A percentile compares a stretch with the other conserved stretches of the same genome.
Evolutionary conservation across 30 jellyfish, hydroid and myxozoan species (phyloP).

Genomic region (Cassiopea andromeda): DNA sequence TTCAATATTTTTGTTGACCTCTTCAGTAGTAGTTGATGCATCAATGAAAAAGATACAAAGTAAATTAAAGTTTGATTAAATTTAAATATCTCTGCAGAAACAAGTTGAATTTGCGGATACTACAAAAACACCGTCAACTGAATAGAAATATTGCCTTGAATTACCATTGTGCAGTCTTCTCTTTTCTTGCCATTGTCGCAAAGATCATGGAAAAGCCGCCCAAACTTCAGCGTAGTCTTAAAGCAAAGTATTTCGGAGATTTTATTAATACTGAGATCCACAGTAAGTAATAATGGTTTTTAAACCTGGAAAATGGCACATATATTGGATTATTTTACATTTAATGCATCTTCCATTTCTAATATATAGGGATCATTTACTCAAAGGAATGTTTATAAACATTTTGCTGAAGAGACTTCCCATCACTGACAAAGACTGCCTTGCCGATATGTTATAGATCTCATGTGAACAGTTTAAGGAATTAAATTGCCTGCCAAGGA

Average conservation of each 20-base stretch:
- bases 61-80: slow-evolving; percentile 5
- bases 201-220: neutral
- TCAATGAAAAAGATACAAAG: neutral
- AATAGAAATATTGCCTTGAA: neutral
- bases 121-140: slow-evolving; percentile 2
- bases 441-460: neutral
- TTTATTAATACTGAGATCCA: neutral
- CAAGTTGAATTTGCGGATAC: neutral
- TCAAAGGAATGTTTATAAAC: slow-evolving; percentile 1
- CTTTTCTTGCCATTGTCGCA: neutral
- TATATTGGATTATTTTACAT: neutral
- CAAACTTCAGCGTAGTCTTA: neutral
- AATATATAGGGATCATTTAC: neutral
- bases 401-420: neutral
- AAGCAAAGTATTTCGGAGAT: neutral
- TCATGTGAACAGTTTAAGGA: neutral
- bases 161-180: neutral
- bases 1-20: neutral
- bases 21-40: neutral
- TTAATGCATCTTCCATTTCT: neutral
- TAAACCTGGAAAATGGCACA: neutral
- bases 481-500: neutral
- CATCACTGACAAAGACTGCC: neutral
- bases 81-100: neutral
- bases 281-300: neutral